Evolutionary conservation across 2,888 invertebrate genomes (phyloP), one percentile per base, ranked within the genome.

Genomic region (Thumatha senex): DNA sequence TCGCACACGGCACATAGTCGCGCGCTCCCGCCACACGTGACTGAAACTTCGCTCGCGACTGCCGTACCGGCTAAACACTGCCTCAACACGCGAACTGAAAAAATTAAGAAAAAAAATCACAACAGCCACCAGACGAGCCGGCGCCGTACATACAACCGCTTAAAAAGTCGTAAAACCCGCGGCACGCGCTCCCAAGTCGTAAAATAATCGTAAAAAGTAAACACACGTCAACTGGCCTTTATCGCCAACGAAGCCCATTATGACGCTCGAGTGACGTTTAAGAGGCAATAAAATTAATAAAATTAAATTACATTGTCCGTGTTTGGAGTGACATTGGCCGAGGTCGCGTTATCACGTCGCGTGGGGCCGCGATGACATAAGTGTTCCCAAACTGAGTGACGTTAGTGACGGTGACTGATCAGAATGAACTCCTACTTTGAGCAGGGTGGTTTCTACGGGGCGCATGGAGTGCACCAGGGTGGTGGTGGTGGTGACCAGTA

Each of bases 401-500:
- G 87, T 82, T 82, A 69, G 87, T 85, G 84, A 72, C 78, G 67
- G 86, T 85, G 88, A 89, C 80, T 72, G 74, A 78, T 79, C 86
- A 94, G 87, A 88, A 98, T 98, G 98, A 98, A 97, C 96, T 97
- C 97, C 85, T 98, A 98, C 90, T 98, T 98, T 89, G 98, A 98
- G 93, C 98, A 98, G 93, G 96, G 96, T 89, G 97, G 97, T 89
- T 98, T 98, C 93, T 98, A 98, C 93, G 97, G 97, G 80, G 94
- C 95, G 78, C 97, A 97, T 89, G 97, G 97, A 82, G 90, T 90
- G 74, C 95, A 97, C 92, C 95, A 97, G 92, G 93, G 94, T 59
- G 93, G 94, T 69, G 94, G 89, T 14, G 93, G 95, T 55, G 96
- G 97, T 70, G 94, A 96, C 89, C 95, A 96, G 86, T 96, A 97